Evolutionary conservation across 2,113 vertebrate genomes (phyloP).

Genomic region (Engraulis encrasicolus): DNA sequence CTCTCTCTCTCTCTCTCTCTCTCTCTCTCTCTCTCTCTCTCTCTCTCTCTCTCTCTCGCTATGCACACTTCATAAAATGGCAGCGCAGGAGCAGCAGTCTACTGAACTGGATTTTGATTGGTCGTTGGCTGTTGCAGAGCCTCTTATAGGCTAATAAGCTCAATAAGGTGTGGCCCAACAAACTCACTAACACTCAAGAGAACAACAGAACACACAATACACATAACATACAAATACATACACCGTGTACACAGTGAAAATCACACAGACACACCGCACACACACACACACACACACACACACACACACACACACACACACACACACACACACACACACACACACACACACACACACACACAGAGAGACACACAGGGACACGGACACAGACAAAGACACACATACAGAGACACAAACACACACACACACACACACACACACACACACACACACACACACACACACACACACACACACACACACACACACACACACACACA

Average conservation of each 20-base stretch:
- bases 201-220: not conserved
- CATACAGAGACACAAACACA: conserved; percentile 14
- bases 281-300: conserved; percentile 31
- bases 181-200: not conserved
- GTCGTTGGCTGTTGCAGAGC: not conserved
- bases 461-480: not conserved
- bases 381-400: conserved; percentile 6
- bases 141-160: not conserved
- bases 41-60: too few relatives aligned
- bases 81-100: not conserved
- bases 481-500: conserved; percentile 30
- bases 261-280: conserved; percentile 11
- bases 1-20: too few relatives aligned
- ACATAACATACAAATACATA: too few relatives aligned
- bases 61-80: not conserved
- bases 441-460: too few relatives aligned
- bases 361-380: not conserved
- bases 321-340: too few relatives aligned
- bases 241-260: not conserved
- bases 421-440: too few relatives aligned
- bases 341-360: too few relatives aligned
- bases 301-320: too few relatives aligned
- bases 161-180: not conserved
- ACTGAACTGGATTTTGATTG: not conserved
- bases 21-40: too few relatives aligned